Conservation (phyloP, 2,888 invertebrate species). For the Drosophila mimetica region DNA sequence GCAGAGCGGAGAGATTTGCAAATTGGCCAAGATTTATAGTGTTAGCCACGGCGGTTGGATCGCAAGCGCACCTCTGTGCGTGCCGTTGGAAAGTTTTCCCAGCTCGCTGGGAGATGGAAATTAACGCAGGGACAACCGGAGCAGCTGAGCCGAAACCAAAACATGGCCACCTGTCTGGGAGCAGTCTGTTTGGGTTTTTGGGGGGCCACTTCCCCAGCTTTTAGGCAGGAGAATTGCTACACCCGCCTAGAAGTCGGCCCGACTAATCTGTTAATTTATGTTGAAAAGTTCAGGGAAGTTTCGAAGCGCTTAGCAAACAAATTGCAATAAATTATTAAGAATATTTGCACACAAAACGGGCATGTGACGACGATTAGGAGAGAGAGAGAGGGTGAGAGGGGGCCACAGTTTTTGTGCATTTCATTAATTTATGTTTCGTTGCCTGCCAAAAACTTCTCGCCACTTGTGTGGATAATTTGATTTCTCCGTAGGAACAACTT, state of each 20-base stretch:
- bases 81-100: slow-evolving; percentile 51
- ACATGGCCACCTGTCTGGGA: slow-evolving; percentile 20
- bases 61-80: slow-evolving; percentile 41
- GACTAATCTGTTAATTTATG: slow-evolving; percentile 77
- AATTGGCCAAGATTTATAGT: slow-evolving; percentile 70
- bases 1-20: slow-evolving; percentile 59
- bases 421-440: slow-evolving; percentile 61
- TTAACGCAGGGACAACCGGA: slow-evolving; percentile 28
- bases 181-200: slow-evolving; percentile 18
- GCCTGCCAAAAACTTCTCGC: slow-evolving; percentile 37
- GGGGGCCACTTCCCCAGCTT: not conserved
- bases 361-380: not conserved
- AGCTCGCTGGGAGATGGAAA: slow-evolving; percentile 32
- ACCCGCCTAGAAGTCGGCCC: slow-evolving; percentile 31
- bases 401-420: slow-evolving; percentile 57
- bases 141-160: slow-evolving; percentile 24
- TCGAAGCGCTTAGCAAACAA: slow-evolving; percentile 72
- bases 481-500: slow-evolving; percentile 50
- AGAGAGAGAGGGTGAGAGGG: slow-evolving; percentile 7
- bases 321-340: slow-evolving; percentile 75
- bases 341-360: slow-evolving; percentile 57
- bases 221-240: not conserved
- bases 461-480: slow-evolving; percentile 42
- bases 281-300: slow-evolving; percentile 71
- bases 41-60: slow-evolving; percentile 21